Evolutionary conservation across 2,888 invertebrate genomes (phyloP).

Genomic region (Monopis laevigella): DNA sequence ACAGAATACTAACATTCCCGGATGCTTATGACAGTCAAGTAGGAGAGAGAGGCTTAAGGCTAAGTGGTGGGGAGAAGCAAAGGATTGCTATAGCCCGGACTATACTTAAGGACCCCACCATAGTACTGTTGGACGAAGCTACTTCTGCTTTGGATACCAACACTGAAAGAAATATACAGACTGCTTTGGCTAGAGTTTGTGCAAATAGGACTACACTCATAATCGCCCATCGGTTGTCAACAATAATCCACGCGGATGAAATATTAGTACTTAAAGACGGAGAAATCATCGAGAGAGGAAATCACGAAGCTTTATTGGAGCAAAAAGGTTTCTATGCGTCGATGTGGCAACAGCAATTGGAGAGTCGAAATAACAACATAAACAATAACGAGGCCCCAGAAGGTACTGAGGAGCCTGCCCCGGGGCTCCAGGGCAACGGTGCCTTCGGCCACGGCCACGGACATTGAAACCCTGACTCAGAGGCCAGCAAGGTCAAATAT

Average conservation of each 20-base stretch:
- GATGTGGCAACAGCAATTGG: slow-evolving; percentile 94
- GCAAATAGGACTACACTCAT: slow-evolving; percentile 91
- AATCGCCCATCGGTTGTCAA: slow-evolving; percentile 94
- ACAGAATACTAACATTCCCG: slow-evolving; percentile 90
- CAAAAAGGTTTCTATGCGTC: slow-evolving; percentile 81
- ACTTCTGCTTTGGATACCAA: slow-evolving; percentile 95
- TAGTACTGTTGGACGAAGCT: slow-evolving; percentile 94
- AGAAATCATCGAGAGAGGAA: slow-evolving; percentile 90
- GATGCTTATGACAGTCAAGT: slow-evolving; percentile 89
- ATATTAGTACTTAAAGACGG: slow-evolving; percentile 94
- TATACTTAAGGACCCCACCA: slow-evolving; percentile 88
- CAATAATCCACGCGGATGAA: slow-evolving; percentile 93
- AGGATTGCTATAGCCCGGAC: slow-evolving; percentile 97
- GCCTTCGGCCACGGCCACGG: slow-evolving; percentile 29
- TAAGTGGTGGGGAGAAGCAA: slow-evolving; percentile 98
- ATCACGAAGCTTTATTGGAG: slow-evolving; percentile 75
- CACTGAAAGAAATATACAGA: slow-evolving; percentile 89
- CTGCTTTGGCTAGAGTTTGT: slow-evolving; percentile 80
- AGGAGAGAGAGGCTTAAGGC: slow-evolving; percentile 92
- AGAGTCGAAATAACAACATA: slow-evolving; percentile 51
- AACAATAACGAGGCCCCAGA: slow-evolving; percentile 21
- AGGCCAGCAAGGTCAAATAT: no score
- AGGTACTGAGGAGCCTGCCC: no score
- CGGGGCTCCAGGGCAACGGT: slow-evolving; percentile 22
- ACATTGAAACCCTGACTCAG: no score